phyloP scores from a whole-genome alignment of 2,113 vertebrate genomes.

The Lanius ludovicianus region DNA sequence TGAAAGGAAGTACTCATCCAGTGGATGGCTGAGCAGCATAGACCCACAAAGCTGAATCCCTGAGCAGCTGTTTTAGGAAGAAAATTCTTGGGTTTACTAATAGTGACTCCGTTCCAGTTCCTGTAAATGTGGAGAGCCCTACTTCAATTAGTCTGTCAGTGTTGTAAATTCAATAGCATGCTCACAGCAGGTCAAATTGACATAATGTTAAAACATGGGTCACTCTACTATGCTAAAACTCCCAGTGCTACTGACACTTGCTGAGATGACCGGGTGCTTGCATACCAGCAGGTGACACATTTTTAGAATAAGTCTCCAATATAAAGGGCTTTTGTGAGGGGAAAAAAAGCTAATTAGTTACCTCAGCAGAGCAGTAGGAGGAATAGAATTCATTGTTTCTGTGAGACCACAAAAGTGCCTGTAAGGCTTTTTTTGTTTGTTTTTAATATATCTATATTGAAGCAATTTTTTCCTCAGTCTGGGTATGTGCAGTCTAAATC shows the following conservation, averaged over 20 bases:
- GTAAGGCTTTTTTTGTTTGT: constrained; percentile 30
- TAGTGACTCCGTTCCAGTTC: not conserved
- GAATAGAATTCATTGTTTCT: constrained; percentile 44
- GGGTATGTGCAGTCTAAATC: constrained; percentile 7
- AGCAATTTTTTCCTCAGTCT: constrained; percentile 35
- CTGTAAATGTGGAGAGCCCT: not conserved
- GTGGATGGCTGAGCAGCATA: not conserved
- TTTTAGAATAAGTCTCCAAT: constrained; percentile 5
- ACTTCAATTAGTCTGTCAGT: not conserved
- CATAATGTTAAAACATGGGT: constrained; percentile 19
- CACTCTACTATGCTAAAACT: constrained; percentile 16
- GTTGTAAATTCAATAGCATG: constrained; percentile 22
- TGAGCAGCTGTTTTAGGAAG: not conserved
- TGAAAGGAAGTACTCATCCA: not conserved
- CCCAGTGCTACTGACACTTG: constrained; percentile 17
- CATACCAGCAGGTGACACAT: constrained; percentile 11
- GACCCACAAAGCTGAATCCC: not conserved
- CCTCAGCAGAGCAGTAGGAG: constrained; percentile 1
- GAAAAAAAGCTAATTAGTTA: constrained; percentile 3
- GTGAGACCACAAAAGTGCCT: constrained; percentile 40
- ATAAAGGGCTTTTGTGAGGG: not conserved
- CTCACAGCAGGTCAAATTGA: constrained; percentile 46
- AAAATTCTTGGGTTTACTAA: not conserved
- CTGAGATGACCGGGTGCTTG: constrained; percentile 30
- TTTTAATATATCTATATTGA: constrained; percentile 52